phyloP scores from a whole-genome alignment of 2,113 vertebrate species.

The Ovis canadensis region DNA sequence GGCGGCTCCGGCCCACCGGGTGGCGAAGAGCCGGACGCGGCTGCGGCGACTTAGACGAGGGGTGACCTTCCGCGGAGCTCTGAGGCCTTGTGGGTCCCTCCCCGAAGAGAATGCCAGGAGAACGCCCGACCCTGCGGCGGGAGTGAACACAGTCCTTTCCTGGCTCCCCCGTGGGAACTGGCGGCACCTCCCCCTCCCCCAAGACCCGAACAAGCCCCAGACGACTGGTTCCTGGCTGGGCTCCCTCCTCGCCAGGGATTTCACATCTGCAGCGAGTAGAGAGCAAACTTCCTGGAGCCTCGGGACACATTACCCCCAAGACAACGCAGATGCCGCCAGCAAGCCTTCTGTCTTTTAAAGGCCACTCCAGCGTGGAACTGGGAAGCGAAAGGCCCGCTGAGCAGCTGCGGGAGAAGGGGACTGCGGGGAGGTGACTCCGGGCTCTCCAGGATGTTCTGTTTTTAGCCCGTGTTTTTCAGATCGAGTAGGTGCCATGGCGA shows the following conservation, averaged over 20 bases:
- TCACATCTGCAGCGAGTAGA: neutral
- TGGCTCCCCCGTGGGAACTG: neutral
- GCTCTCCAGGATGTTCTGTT: constrained; percentile 14
- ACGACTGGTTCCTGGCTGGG: neutral
- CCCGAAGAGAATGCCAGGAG: neutral
- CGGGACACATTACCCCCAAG: neutral
- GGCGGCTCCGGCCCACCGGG: rapidly evolving
- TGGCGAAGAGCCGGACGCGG: neutral
- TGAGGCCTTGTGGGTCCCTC: neutral
- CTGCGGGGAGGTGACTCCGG: neutral
- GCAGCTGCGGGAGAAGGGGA: neutral
- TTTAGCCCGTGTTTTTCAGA: constrained; percentile 68
- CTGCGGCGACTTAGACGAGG: neutral
- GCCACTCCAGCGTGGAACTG: neutral
- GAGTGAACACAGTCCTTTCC: rapidly evolving
- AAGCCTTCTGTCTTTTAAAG: neutral
- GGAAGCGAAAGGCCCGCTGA: neutral
- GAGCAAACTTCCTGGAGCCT: neutral
- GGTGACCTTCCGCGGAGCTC: neutral
- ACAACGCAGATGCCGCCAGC: neutral
- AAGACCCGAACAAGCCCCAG: neutral
- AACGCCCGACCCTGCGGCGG: neutral
- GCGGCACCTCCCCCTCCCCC: neutral
- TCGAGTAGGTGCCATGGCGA: constrained; percentile 67
- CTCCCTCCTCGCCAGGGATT: neutral